Percentiles rank a stretch among this genome's conserved stretches.
phyloP scores from a whole-genome alignment of 1,140 invertebrate species.

The Pachypeltis micranthus region DNA sequence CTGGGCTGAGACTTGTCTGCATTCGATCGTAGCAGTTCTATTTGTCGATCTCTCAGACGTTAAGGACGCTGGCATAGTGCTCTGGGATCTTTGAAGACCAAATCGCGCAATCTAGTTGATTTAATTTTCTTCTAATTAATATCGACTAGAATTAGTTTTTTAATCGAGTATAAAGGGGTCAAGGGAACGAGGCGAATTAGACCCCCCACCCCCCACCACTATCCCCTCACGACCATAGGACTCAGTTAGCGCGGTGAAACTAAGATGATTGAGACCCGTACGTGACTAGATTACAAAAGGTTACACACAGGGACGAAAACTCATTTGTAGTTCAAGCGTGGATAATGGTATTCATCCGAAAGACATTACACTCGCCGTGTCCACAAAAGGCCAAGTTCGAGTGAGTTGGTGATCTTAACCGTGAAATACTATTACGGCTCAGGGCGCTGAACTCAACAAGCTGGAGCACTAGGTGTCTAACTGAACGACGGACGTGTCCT shows the following conservation, averaged over 20 bases:
- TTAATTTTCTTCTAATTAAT: too few species aligned
- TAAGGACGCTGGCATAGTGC: too few species aligned
- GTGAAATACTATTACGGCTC: background rate
- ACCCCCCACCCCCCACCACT: too few species aligned
- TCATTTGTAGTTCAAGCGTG: conserved; percentile 7
- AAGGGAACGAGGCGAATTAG: too few species aligned
- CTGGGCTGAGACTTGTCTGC: too few species aligned
- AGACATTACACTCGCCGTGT: background rate
- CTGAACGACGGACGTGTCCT: background rate
- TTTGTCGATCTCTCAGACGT: too few species aligned
- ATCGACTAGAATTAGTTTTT: too few species aligned
- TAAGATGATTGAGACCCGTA: background rate
- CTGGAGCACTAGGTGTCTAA: background rate
- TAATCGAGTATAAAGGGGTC: too few species aligned
- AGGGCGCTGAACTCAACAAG: background rate
- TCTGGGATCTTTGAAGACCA: too few species aligned
- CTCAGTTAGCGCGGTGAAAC: background rate
- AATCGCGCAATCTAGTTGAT: too few species aligned
- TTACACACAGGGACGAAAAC: background rate
- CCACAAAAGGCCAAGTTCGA: conserved; percentile 5
- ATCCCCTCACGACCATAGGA: background rate
- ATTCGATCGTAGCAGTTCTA: too few species aligned
- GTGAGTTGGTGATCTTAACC: background rate
- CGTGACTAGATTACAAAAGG: conserved; percentile 4
- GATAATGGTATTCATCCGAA: conserved; percentile 8